These are phyloP conservation scores for Poeciliopsis retropinna DNA, from an alignment of 2,113 vertebrate genomes.

Conservation along the genomic window DNA sequence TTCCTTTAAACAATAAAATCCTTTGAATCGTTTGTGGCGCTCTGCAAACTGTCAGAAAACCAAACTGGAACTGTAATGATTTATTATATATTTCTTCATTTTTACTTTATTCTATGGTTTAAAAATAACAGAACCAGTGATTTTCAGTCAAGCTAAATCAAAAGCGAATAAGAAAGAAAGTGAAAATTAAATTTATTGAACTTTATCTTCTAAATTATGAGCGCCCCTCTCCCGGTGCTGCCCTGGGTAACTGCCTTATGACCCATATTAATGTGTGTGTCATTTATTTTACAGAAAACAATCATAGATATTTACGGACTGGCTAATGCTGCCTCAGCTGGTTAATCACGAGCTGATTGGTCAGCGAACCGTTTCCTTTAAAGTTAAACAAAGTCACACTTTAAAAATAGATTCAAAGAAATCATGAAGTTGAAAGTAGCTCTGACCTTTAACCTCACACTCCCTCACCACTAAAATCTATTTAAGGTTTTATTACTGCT, in stretches of 20 bases:
- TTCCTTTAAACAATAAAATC: too few species aligned
- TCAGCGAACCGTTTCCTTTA: background rate
- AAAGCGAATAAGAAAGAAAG: too few species aligned
- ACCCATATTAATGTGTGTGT: background rate
- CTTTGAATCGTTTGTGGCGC: too few species aligned
- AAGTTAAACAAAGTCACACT: background rate
- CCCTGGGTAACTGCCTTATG: background rate
- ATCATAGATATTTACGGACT: background rate
- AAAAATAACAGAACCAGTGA: too few species aligned
- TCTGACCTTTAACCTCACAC: background rate
- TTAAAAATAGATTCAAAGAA: background rate
- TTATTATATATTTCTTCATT: too few species aligned
- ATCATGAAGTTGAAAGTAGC: background rate
- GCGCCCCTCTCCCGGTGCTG: background rate
- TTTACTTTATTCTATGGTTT: too few species aligned
- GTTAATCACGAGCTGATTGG: background rate
- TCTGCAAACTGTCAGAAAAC: too few species aligned
- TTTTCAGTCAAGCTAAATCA: too few species aligned
- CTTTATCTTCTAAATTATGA: too few species aligned
- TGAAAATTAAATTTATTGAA: too few species aligned
- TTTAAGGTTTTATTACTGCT: background rate
- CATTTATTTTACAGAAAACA: too few species aligned
- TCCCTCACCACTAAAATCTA: background rate
- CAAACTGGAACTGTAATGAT: too few species aligned
- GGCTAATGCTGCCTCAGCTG: background rate